phyloP scores from a whole-genome alignment of 2,888 invertebrate genomes.

The Drosophila birchii region DNA sequence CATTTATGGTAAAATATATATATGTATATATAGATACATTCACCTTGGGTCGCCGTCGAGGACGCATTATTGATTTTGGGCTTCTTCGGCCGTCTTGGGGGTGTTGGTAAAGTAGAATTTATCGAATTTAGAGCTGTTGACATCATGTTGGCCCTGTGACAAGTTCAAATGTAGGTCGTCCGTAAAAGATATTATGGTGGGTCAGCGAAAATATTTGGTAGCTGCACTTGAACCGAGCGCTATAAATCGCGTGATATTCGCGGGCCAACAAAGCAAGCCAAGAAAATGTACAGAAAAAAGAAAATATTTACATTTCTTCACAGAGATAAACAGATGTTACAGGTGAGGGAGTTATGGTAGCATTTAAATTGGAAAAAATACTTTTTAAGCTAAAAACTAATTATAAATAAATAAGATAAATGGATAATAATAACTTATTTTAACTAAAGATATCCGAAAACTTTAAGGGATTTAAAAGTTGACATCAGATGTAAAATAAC shows the following conservation, averaged over 20 bases:
- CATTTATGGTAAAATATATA: conserved; percentile 12
- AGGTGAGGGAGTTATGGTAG: neutral
- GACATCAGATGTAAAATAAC: too few species aligned
- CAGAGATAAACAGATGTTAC: conserved; percentile 8
- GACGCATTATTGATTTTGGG: conserved; percentile 63
- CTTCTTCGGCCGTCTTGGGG: neutral
- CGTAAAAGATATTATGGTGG: conserved; percentile 37
- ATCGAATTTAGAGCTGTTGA: conserved; percentile 43
- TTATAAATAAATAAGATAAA: too few species aligned
- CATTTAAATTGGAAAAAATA: too few species aligned
- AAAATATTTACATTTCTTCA: conserved; percentile 44
- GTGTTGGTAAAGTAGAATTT: conserved; percentile 13
- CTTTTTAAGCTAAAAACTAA: too few species aligned
- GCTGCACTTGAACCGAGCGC: conserved; percentile 62
- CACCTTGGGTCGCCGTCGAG: conserved; percentile 47
- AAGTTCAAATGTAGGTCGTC: conserved; percentile 78
- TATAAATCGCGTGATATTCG: conserved; percentile 69
- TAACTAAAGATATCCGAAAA: neutral
- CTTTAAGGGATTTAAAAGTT: neutral
- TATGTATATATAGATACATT: conserved; percentile 31
- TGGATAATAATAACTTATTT: neutral
- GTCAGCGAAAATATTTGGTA: conserved; percentile 60
- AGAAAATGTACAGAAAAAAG: conserved; percentile 44
- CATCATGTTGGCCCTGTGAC: conserved; percentile 49
- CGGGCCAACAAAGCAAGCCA: conserved; percentile 52